These are phyloP conservation scores for Sympetrum striolatum DNA, from an alignment of 2,888 invertebrate species.

Conservation along the genomic window DNA sequence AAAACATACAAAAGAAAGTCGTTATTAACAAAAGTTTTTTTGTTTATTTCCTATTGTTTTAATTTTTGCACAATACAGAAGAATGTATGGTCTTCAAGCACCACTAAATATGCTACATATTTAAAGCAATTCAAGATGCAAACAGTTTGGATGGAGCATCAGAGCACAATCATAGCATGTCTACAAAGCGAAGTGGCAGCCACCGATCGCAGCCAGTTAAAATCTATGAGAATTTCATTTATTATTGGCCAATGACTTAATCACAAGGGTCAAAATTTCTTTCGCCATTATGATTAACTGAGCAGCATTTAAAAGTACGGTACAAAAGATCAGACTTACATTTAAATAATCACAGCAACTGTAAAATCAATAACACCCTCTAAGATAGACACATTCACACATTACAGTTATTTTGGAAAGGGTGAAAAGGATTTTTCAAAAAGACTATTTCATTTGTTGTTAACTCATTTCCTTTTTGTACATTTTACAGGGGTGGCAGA, in stretches of 20 bases:
- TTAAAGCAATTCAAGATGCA: slow-evolving; percentile 31
- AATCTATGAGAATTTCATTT: neutral
- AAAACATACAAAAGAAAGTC: slow-evolving; percentile 41
- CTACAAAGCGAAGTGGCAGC: slow-evolving; percentile 32
- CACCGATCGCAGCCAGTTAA: slow-evolving; percentile 14
- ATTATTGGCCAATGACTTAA: slow-evolving; percentile 27
- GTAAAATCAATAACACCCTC: slow-evolving; percentile 26
- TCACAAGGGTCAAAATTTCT: neutral
- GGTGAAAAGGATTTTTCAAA: neutral
- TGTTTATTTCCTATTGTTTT: neutral
- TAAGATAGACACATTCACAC: slow-evolving; percentile 38
- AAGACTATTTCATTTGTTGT: neutral
- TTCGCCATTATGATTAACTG: slow-evolving; percentile 1
- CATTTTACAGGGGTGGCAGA: neutral
- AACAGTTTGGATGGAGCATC: slow-evolving; percentile 39
- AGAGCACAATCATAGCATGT: slow-evolving; percentile 36
- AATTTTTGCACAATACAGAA: slow-evolving; percentile 24
- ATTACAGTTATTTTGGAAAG: slow-evolving; percentile 8
- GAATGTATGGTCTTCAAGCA: slow-evolving; percentile 27
- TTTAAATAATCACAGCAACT: slow-evolving; percentile 42
- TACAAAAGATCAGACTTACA: slow-evolving; percentile 43
- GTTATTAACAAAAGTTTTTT: slow-evolving; percentile 37
- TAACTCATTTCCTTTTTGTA: neutral
- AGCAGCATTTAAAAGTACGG: slow-evolving; percentile 28
- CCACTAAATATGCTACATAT: slow-evolving; percentile 38